These are phyloP conservation scores for Taphrorychus bicolor DNA, from an alignment of 2,888 invertebrate genomes.

Conservation along the genomic window DNA sequence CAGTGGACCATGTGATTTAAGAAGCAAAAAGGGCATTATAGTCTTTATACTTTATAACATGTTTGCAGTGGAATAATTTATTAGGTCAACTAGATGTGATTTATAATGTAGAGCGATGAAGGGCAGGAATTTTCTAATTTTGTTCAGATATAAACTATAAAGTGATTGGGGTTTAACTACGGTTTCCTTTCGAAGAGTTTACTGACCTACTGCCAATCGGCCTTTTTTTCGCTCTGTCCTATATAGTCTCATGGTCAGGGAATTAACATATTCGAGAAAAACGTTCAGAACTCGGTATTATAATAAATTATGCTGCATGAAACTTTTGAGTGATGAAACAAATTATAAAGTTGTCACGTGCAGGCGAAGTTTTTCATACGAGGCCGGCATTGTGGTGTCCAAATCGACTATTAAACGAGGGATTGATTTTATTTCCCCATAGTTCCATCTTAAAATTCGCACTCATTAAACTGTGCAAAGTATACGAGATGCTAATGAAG, in stretches of 20 bases:
- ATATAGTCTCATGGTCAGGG: conserved; percentile 32
- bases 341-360: conserved; percentile 39
- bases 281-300: conserved; percentile 20
- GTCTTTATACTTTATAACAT: no score
- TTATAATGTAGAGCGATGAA: no score
- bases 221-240: conserved; percentile 19
- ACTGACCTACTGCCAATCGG: neutral
- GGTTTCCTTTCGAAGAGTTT: neutral
- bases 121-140: no score
- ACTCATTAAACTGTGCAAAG: neutral
- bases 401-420: conserved; percentile 15
- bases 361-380: conserved; percentile 32
- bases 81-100: no score
- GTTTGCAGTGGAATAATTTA: no score
- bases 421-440: conserved; percentile 7
- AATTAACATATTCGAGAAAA: conserved; percentile 40
- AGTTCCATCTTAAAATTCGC: neutral
- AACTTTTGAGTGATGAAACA: conserved; percentile 41
- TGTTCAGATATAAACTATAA: no score
- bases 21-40: neutral
- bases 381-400: conserved; percentile 18
- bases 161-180: no score
- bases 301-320: conserved; percentile 39
- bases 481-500: neutral
- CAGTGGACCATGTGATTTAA: neutral